Evolutionary conservation across 1,140 invertebrate species (phyloP).

Genomic region (Megalopta genalis): DNA sequence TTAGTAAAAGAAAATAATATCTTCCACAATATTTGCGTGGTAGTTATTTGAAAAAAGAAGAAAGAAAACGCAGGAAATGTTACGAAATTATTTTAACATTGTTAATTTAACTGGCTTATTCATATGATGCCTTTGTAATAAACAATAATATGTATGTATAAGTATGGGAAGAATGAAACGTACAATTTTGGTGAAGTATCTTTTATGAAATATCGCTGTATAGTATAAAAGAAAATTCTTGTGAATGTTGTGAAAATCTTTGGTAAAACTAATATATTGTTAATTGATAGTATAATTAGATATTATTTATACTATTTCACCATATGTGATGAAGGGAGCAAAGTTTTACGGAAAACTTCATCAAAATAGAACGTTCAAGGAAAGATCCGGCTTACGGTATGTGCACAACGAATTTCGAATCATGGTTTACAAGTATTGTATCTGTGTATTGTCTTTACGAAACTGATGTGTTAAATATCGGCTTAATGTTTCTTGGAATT

Average conservation of each 20-base stretch:
- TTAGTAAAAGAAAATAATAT: constrained; percentile 44
- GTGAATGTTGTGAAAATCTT: constrained; percentile 41
- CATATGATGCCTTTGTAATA: constrained; percentile 68
- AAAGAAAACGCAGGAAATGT: constrained; percentile 28
- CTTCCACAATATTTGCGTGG: constrained; percentile 56
- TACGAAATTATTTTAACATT: constrained; percentile 65
- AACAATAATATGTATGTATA: constrained; percentile 64
- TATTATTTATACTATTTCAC: constrained; percentile 52
- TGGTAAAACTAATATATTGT: constrained; percentile 38
- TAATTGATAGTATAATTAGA: constrained; percentile 55
- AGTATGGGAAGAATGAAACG: constrained; percentile 62
- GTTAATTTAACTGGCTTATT: constrained; percentile 67
- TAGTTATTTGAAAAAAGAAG: constrained; percentile 50
- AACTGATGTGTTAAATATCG: constrained; percentile 57
- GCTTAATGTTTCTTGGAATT: constrained; percentile 61
- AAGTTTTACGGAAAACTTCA: constrained; percentile 57
- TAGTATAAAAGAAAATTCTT: constrained; percentile 39
- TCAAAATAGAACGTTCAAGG: constrained; percentile 58
- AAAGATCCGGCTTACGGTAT: constrained; percentile 50
- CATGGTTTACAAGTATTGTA: constrained; percentile 59
- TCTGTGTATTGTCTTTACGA: constrained; percentile 63
- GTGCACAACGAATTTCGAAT: constrained; percentile 64
- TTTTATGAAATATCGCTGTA: constrained; percentile 55
- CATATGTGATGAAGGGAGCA: constrained; percentile 41
- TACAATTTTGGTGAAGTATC: constrained; percentile 65